phyloP scores from a whole-genome alignment of 2,113 vertebrate genomes.

The Laticauda laticaudata region DNA sequence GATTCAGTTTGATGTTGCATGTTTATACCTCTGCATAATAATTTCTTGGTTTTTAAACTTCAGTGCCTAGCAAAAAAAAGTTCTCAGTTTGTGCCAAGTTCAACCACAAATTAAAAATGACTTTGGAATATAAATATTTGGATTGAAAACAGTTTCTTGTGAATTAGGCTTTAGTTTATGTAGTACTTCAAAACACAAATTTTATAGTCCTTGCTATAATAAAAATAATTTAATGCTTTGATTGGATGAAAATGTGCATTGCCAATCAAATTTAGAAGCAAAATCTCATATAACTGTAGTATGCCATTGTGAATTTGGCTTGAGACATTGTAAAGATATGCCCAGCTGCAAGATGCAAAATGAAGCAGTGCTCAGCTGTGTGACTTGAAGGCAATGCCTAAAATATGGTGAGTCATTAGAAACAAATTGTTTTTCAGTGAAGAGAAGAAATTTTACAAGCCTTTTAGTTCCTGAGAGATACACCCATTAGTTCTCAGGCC shows the following conservation, averaged over 20 bases:
- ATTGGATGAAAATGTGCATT: neutral
- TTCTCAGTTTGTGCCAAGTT: neutral
- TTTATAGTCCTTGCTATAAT: neutral
- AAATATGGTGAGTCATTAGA: constrained; percentile 8
- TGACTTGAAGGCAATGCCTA: constrained; percentile 29
- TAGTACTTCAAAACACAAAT: neutral
- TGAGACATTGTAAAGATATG: neutral
- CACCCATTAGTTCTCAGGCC: neutral
- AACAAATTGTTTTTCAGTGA: constrained; percentile 17
- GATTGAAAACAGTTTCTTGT: neutral
- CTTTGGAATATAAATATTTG: neutral
- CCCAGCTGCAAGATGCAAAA: constrained; percentile 29
- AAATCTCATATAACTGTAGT: neutral
- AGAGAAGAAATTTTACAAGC: neutral
- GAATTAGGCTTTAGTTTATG: neutral
- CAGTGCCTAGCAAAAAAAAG: neutral
- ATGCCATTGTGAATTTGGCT: neutral
- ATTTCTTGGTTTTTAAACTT: neutral
- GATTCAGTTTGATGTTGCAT: neutral
- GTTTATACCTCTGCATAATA: neutral
- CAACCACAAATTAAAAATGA: neutral
- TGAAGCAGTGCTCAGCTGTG: constrained; percentile 1
- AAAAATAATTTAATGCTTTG: neutral
- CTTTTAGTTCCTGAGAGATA: neutral
- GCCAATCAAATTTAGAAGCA: neutral